Base-by-base conservation (phyloP, 1,140 invertebrate genomes). In the Cotesia chilonis region DNA sequence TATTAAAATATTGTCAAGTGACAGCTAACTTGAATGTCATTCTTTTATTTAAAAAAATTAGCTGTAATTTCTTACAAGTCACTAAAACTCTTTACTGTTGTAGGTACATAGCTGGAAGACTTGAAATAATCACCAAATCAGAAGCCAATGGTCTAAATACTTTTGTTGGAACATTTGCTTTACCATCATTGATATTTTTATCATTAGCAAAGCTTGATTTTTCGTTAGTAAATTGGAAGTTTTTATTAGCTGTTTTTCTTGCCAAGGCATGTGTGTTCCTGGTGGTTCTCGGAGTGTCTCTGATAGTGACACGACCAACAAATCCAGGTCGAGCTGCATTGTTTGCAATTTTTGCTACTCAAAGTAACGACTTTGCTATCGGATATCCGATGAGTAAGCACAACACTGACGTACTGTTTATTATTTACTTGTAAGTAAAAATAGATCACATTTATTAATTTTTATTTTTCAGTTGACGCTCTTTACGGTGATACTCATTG, bases 341-440 rank as follows among this genome's bases (percentile, higher is more conserved):
- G 20, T 96, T 94, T 89, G 95, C 94, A 28, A 98, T 99, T 78
- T 98, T 98, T 84, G 94, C 94, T 61, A 98, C 97, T 0, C 96
- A 98, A 82, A 97, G 95, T 82, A 99, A 99, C 90, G 97, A 99
- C 87, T 98, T 99, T 90, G 97, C 97, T 61, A 91, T 99, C 77
- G 97, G 97, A 72, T 98, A 95, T 88, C 97, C 97, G 3, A 97
- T 98, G 80, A 91, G 95, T 97, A 90, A 92, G 91, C 89, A 70
- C 54, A 36, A 70, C 14, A 5, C 36, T 72, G 37, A 35, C 20
- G 59, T 35, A 70, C 63, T 14, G 47, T 47, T 36, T 55, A 70
- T 68, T 10, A 36, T 52, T 36, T 17, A 37, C n/a, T 59, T 4
- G 36, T 35, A 36, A 10, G 14, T 28, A 55, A n/a, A 55, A 72